A percentile compares a stretch with the other conserved stretches of the same genome.
Conservation (phyloP, 2,113 vertebrate genomes). For the Poecile atricapillus region DNA sequence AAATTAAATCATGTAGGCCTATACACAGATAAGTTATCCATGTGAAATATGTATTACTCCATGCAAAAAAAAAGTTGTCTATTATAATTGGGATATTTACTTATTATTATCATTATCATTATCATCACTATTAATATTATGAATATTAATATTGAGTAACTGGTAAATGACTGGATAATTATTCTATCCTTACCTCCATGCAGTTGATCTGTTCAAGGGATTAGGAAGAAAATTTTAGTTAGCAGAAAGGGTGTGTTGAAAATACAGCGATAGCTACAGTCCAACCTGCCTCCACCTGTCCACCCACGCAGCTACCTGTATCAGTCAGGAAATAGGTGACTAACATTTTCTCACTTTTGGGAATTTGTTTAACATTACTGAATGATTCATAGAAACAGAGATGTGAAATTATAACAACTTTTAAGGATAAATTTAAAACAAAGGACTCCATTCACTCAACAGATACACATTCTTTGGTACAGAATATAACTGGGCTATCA, state of each 20-base stretch:
- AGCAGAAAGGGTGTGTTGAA: conserved; percentile 4
- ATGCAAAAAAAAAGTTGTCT: conserved; percentile 26
- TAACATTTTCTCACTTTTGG: conserved; percentile 33
- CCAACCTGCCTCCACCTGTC: conserved; percentile 48
- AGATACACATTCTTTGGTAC: neutral
- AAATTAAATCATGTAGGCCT: neutral
- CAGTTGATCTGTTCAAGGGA: neutral
- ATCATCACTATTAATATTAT: neutral
- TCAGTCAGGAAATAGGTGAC: conserved; percentile 21
- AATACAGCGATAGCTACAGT: neutral
- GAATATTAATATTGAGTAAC: neutral
- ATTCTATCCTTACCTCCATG: neutral
- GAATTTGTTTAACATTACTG: neutral
- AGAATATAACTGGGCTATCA: neutral
- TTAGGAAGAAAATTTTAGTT: conserved; percentile 25
- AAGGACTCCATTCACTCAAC: neutral
- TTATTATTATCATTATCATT: neutral
- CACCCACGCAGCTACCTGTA: neutral
- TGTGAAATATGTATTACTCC: neutral
- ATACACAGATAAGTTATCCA: conserved; percentile 7
- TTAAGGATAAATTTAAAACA: neutral
- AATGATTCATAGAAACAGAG: conserved; percentile 13
- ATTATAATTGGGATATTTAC: neutral
- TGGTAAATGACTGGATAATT: conserved; percentile 15
- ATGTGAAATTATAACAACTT: neutral